Evolutionary conservation across 2,888 invertebrate species (phyloP), one percentile per base, ranked within the genome.

Genomic region (Siphlonurus alternatus): DNA sequence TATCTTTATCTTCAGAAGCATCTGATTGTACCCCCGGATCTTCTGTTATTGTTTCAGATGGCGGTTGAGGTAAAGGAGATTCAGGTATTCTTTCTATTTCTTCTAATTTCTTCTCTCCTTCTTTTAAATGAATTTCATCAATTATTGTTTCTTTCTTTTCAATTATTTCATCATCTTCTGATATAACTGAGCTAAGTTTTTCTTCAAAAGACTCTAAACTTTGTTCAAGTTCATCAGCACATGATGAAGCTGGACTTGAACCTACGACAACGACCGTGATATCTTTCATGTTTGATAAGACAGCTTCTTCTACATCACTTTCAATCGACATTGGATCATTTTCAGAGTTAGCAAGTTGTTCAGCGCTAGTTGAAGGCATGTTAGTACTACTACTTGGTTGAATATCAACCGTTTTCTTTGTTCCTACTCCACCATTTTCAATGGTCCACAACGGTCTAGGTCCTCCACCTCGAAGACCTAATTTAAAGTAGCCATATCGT

Each of bases 401-500:
- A 10, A 25, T 51, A 38, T 62, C 68, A 56, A 56, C 20, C 25
- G 64, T 15, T 61, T 62, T 15, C 22, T 62, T 60, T 54, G 64
- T 64, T 25, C 64, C 20, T 22, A 62, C 63, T 25, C 60, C 62
- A 22, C 64, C 65, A 25, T 61, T 59, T 5, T 64, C 66, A 53
- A 64, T 53, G 23, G 66, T 64, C 71, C 71, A 72, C 70, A 72
- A 71, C 1, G 73, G 73, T 23, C 70, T 69, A 1, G 73, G 73
- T 23, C 70, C 69, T 23, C 74, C 74, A 23, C 74, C 74, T 62
- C 70, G 74, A 71, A 72, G 75, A 66, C 79, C 88, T 1, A 83
- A 76, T 70, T 82, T 83, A 69, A 80, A 78, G 72, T 83, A 85
- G 0, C 80, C 80, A 71, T 77, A 81, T 60, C 82, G 77, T 1